Evolutionary conservation across 2,888 invertebrate species (phyloP), one percentile per base, ranked within the genome.

Genomic region (Limnephilus rhombicus): DNA sequence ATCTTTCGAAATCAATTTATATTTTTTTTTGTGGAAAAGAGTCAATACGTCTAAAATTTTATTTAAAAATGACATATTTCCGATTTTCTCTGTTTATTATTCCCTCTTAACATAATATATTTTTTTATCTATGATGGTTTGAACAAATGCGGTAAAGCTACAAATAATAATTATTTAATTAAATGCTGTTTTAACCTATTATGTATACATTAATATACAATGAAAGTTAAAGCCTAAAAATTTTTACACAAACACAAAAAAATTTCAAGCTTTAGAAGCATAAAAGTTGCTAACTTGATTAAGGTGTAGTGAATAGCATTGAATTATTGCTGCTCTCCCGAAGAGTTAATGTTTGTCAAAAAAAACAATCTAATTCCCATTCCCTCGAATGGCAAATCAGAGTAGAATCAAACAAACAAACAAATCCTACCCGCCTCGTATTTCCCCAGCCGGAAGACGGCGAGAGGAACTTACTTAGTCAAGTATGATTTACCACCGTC

Each of bases 401-500:
- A 86, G 68, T 49, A 80, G 45, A 91, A 91, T 91, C 86, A 85
- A 90, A 90, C 85, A 90, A 80, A 68, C 68, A 68, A 68, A 90
- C 90, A 85, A 91, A 86, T 86, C 24, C 80, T 86, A 80, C 68
- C 49, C 13, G 68, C 34, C 53, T n/a, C 53, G 87, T 68, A 18
- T 87, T 87, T 37, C 87, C 87, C 87, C 34, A 24, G 53, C 87
- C 87, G 87, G 87, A 87, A 87, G 34, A 85, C 53, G 85, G 85
- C 41, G 29, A 81, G 86, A 91, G 91, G 80, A 86, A 91, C 91
- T 91, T 91, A 91, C 91, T 91, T 91, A 87, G 86, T 87, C 86
- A 86, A 91, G 91, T 91, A 86, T 91, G 91, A 91, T 91, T 86
- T 91, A 91, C 91, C 86, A 86, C 91, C 86, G 85, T 45, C 91